These are phyloP conservation scores for Eubasilissa regina DNA, from an alignment of 1,140 invertebrate genomes.

Conservation along the genomic window DNA sequence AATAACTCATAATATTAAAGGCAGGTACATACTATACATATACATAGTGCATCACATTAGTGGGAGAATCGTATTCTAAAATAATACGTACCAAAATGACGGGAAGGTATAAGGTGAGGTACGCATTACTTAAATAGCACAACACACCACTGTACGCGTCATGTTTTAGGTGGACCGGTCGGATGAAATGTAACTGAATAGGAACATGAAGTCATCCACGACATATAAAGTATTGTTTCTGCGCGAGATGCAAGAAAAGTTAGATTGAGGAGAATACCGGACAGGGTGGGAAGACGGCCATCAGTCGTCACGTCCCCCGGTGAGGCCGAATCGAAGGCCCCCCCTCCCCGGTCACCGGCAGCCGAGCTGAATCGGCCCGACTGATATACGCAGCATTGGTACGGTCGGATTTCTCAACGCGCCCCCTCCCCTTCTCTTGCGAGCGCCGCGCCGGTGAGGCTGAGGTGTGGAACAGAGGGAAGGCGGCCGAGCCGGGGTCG, in stretches of 20 bases:
- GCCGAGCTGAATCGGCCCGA: constrained; percentile 36
- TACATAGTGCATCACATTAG: too few species aligned
- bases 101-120: too few species aligned
- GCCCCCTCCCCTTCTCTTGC: constrained; percentile 25
- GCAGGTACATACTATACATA: too few species aligned
- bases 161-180: too few species aligned
- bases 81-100: too few species aligned
- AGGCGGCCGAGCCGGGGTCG: constrained; percentile 9
- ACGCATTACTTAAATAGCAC: too few species aligned
- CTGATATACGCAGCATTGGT: constrained; percentile 48
- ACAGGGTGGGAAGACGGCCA: not conserved
- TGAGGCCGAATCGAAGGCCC: constrained; percentile 24
- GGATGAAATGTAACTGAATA: too few species aligned
- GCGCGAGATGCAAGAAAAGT: not conserved
- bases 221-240: too few species aligned
- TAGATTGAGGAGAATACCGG: constrained; percentile 13
- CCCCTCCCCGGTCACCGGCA: not conserved
- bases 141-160: too few species aligned
- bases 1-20: too few species aligned
- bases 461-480: constrained; percentile 24
- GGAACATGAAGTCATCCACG: too few species aligned
- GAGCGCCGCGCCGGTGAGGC: constrained; percentile 13
- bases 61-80: too few species aligned
- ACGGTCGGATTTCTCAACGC: constrained; percentile 46
- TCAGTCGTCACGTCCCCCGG: constrained; percentile 3